Evolutionary conservation across 2,113 vertebrate species (phyloP).

Genomic region (Apaloderma vittatum): DNA sequence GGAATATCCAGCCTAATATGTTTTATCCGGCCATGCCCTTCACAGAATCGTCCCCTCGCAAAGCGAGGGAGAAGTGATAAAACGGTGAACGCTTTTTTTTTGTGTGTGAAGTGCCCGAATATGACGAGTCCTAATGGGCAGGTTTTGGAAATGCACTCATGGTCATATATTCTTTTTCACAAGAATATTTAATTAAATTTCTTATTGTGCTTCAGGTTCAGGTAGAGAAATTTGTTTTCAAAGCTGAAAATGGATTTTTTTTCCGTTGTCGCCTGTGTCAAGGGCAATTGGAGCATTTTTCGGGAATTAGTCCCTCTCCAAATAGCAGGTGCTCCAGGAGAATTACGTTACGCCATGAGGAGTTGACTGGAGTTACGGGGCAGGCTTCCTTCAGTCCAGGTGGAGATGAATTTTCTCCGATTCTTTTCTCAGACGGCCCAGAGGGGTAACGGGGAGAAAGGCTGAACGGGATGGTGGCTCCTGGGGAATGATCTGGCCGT

Average conservation of each 20-base stretch:
- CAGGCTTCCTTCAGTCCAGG: background rate
- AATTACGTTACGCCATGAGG: accelerated
- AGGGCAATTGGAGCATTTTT: background rate
- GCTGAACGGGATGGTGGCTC: background rate
- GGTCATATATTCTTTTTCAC: background rate
- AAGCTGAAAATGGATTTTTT: background rate
- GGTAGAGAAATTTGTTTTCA: background rate
- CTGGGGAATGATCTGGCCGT: background rate
- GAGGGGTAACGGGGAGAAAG: background rate
- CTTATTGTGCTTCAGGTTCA: background rate
- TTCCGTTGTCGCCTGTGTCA: background rate
- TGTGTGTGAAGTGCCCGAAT: background rate
- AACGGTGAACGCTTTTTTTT: background rate
- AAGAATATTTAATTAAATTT: background rate
- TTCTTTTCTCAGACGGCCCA: background rate
- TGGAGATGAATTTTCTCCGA: background rate
- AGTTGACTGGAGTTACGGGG: background rate
- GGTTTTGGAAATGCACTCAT: background rate
- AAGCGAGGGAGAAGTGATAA: background rate
- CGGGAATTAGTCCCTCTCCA: background rate
- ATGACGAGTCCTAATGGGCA: too few relatives aligned
- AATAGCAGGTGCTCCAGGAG: background rate
- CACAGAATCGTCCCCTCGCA: background rate
- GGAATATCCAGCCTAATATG: slow-evolving; percentile 14
- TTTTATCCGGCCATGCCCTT: background rate